These are phyloP conservation scores for Drosophila repletoides DNA, from an alignment of 1,140 invertebrate species.

Conservation along the genomic window DNA sequence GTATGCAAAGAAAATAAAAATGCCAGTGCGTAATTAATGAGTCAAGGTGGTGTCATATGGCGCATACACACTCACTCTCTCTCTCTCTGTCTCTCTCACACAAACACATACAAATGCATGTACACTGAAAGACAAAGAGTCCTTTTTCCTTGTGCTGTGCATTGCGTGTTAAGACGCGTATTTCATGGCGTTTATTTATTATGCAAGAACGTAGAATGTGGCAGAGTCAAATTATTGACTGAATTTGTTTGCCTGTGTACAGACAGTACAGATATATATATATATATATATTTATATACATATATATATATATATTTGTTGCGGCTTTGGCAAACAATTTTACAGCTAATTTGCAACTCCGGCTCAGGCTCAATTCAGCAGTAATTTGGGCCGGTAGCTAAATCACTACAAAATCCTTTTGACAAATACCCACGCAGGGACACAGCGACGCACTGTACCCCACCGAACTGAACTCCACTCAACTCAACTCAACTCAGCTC, in stretches of 20 bases:
- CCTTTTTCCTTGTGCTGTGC: no score
- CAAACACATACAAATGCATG: slow-evolving; percentile 3
- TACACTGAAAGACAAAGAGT: neutral
- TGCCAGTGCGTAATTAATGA: slow-evolving; percentile 81
- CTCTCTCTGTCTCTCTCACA: slow-evolving; percentile 13
- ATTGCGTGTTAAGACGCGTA: slow-evolving; percentile 81
- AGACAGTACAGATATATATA: no score
- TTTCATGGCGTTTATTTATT: slow-evolving; percentile 80
- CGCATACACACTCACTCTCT: slow-evolving; percentile 65
- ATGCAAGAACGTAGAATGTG: slow-evolving; percentile 57
- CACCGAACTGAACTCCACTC: slow-evolving; percentile 16
- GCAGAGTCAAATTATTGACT: slow-evolving; percentile 74
- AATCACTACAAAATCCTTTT: slow-evolving; percentile 76
- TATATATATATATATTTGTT: slow-evolving; percentile 9
- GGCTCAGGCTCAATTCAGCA: slow-evolving; percentile 1
- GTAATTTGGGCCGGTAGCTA: slow-evolving; percentile 64
- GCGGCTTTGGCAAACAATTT: slow-evolving; percentile 80
- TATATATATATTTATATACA: neutral
- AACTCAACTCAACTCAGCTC: neutral
- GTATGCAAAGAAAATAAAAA: slow-evolving; percentile 81
- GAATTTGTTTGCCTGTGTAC: slow-evolving; percentile 76
- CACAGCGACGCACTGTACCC: no score
- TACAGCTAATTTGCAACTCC: slow-evolving; percentile 74
- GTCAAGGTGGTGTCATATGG: slow-evolving; percentile 80
- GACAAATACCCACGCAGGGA: slow-evolving; percentile 72